Evolutionary conservation across 1,140 invertebrate species (phyloP), one percentile per base, ranked within the genome.

Genomic region (Arion vulgaris): DNA sequence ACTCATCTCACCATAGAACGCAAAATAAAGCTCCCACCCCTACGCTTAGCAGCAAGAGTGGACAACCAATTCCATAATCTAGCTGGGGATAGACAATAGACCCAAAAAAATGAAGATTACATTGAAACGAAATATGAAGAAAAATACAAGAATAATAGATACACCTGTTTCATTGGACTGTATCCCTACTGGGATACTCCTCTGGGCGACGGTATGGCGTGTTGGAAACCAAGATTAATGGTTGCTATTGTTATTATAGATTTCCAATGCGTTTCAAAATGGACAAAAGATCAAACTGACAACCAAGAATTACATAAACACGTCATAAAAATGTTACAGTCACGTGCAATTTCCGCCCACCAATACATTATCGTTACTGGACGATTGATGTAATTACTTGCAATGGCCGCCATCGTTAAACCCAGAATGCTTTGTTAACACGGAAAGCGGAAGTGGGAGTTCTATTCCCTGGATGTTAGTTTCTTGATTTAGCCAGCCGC

Each of bases 361-460:
- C 74, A 76, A 76, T 76, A 76, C 74, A 76, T 76, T 76, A 76
- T 53, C 41, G 74, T 76, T 76, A 76, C 23, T 4, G 74, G 17
- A 26, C 41, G 74, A 76, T 76, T 76, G 15, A 76, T 76, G 49
- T 76, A 76, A 76, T 76, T 76, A 76, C 74, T 34, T 57, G 74
- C 34, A 53, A 53, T 76, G 74, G 39, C 74, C 15, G 49, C 45
- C 72, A 34, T 13, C n/a, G 34, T 53, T 53, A 51, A 51, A 28
- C 41, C 74, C 74, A 76, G 17, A 53, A 76, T 76, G 74, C 74
- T 76, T 76, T 76, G 74, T 53, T 53, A 76, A 36, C 74, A 76
- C 74, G 74, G 32, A 32, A 74, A 51, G 41, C 49, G 74, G 74
- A 73, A 73, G 71, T 49, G 71, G 38, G 17, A 26, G 71, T 73